Evolutionary conservation across 2,113 vertebrate species (phyloP).

Genomic region (Nipponia nippon): DNA sequence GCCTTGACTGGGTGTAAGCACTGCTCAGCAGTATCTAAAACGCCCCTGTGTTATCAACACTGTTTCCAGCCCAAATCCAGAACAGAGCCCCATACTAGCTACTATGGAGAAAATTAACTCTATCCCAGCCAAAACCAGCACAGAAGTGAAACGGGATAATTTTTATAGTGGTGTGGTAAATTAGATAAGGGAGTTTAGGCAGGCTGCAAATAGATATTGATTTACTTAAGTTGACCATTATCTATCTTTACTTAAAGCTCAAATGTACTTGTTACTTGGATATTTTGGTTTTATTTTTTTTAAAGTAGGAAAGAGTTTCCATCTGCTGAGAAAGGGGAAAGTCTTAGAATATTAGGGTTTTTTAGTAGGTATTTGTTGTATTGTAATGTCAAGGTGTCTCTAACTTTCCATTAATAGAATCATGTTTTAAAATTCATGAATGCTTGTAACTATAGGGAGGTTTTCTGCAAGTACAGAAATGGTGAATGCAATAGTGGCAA

Average conservation of each 20-base stretch:
- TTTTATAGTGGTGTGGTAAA: background rate
- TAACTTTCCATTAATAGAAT: background rate
- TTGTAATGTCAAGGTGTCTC: background rate
- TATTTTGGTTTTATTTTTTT: background rate
- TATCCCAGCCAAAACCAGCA: background rate
- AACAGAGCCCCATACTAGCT: background rate
- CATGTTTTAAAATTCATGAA: background rate
- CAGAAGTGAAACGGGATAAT: background rate
- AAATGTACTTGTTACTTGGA: background rate
- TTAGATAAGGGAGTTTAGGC: background rate
- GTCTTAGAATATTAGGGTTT: background rate
- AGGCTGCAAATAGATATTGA: background rate
- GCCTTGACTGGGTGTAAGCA: background rate
- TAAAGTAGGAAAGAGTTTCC: background rate
- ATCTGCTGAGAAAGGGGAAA: background rate
- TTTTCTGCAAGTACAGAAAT: background rate
- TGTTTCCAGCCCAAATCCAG: background rate
- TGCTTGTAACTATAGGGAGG: background rate
- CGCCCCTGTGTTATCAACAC: background rate
- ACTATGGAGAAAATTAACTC: background rate
- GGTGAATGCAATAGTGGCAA: background rate
- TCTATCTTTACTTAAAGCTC: background rate
- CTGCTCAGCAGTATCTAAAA: background rate
- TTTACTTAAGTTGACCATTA: background rate
- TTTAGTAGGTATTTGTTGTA: background rate